Evolutionary conservation across 2,888 invertebrate genomes (phyloP).

Genomic region (Andrena hattorfiana): DNA sequence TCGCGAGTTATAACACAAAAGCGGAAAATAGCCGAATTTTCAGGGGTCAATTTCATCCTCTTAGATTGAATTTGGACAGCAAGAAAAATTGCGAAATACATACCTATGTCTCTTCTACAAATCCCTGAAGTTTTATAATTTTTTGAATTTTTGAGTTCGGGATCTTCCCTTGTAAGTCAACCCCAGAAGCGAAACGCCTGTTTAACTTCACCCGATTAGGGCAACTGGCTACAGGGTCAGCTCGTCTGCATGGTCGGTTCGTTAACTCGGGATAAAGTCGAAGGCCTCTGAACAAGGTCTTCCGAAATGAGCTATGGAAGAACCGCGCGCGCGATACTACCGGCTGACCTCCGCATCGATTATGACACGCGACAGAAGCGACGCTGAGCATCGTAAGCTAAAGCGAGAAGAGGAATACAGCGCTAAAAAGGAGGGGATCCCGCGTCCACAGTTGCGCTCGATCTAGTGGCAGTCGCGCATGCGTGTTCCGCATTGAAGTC

Average conservation of each 20-base stretch:
- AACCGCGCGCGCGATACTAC: constrained; percentile 17
- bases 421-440: constrained; percentile 27
- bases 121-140: no score
- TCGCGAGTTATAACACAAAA: no score
- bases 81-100: no score
- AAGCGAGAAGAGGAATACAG: constrained; percentile 45
- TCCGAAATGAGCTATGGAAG: constrained; percentile 49
- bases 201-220: neutral
- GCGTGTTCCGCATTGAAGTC: constrained; percentile 41
- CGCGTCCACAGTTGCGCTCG: constrained; percentile 29
- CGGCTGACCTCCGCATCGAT: constrained; percentile 68
- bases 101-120: no score
- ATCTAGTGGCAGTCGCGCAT: constrained; percentile 50
- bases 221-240: constrained; percentile 1
- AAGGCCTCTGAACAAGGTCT: neutral
- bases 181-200: neutral
- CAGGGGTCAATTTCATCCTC: no score
- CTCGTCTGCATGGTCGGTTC: constrained; percentile 6
- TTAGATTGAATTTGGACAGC: no score
- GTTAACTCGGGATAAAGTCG: constrained; percentile 19
- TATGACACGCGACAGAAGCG: constrained; percentile 43
- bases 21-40: no score
- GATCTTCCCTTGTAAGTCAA: no score
- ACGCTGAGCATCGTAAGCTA: neutral
- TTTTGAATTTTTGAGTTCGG: no score